phyloP scores from a whole-genome alignment of 2,797 vertebrate genomes.

The Pangasius mekongensis region DNA sequence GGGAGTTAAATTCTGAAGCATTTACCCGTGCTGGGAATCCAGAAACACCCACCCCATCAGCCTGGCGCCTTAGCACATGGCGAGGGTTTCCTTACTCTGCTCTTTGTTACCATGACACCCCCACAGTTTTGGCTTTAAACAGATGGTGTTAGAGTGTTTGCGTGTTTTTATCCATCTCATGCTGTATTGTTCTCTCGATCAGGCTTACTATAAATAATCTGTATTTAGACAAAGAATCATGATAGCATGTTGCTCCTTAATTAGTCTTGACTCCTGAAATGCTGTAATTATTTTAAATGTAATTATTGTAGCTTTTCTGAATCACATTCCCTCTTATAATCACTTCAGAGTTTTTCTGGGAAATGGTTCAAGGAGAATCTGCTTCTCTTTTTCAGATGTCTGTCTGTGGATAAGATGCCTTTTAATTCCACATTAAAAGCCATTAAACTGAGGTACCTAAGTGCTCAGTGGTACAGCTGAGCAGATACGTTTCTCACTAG shows the following conservation, averaged over 20 bases:
- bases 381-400: slow-evolving; percentile 3
- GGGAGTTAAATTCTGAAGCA: slow-evolving; percentile 40
- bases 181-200: slow-evolving; percentile 17
- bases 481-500: background rate
- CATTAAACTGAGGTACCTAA: background rate
- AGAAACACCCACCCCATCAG: slow-evolving; percentile 44
- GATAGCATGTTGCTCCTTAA: slow-evolving; percentile 48
- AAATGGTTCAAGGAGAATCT: slow-evolving; percentile 24
- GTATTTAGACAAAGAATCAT: slow-evolving; percentile 42
- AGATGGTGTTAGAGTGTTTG: slow-evolving; percentile 33
- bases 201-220: background rate
- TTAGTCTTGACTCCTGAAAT: slow-evolving; percentile 44
- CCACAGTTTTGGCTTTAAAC: slow-evolving; percentile 35
- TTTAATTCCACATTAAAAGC: background rate
- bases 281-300: slow-evolving; percentile 49
- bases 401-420: background rate
- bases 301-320: slow-evolving; percentile 34
- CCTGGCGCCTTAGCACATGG: slow-evolving; percentile 50
- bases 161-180: slow-evolving; percentile 9
- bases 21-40: slow-evolving; percentile 44
- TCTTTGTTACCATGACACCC: slow-evolving; percentile 29
- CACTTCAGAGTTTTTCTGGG: slow-evolving; percentile 3
- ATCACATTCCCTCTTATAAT: background rate
- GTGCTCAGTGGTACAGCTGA: background rate
- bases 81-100: slow-evolving; percentile 51